Conservation (phyloP, 2,797 vertebrate species). For the Phoebastria nigripes region DNA sequence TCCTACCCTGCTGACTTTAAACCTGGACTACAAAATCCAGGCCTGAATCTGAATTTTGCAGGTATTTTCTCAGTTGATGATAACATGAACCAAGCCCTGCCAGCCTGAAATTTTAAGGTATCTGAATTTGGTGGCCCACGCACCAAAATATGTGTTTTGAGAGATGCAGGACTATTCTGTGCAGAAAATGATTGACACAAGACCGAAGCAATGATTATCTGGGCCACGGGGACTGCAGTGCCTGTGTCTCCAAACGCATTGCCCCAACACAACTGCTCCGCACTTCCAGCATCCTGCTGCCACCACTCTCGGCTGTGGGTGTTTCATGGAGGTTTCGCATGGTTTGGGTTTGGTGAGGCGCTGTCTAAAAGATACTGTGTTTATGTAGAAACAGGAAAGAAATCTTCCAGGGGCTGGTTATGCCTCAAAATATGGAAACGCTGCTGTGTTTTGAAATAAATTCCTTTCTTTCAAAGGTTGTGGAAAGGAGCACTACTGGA, state of each 20-base stretch:
- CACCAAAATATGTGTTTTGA: neutral
- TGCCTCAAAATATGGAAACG: neutral
- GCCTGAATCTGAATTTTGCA: neutral
- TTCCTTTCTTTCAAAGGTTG: neutral
- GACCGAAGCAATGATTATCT: neutral
- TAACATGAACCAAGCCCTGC: neutral
- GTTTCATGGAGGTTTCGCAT: rapidly evolving
- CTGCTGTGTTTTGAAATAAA: neutral
- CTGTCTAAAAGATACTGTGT: neutral
- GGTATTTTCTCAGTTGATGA: neutral
- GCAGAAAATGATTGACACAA: neutral
- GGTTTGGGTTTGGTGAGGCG: neutral
- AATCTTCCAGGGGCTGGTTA: neutral
- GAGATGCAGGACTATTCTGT: neutral
- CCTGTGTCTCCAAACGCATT: rapidly evolving
- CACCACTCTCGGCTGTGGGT: rapidly evolving
- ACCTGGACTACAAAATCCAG: neutral
- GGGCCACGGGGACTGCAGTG: neutral
- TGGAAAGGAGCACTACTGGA: neutral
- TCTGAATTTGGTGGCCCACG: neutral
- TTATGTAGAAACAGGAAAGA: neutral
- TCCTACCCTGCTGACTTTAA: neutral
- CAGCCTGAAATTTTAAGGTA: neutral
- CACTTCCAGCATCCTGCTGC: neutral
- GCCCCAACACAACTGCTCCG: neutral